Evolutionary conservation across 92 coral and sea anemone species (phyloP), one percentile per base, ranked within the genome.

Genomic region (Epizoanthus illoricatus): DNA sequence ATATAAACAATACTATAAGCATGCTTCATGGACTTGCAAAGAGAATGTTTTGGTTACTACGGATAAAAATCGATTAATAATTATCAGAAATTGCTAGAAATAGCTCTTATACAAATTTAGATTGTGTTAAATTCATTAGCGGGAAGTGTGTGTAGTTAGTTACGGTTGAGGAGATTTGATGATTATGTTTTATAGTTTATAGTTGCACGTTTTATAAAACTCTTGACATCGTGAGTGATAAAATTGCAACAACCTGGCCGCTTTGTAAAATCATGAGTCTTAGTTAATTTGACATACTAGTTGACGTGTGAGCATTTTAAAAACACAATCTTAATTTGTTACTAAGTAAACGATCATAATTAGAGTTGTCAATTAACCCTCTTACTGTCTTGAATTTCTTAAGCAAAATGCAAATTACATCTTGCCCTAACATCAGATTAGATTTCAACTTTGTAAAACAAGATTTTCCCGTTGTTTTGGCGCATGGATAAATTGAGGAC

Each of bases 391-490:
- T 57, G 66, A 57, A 74, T 74, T 76, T 76, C 81, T 42, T 42
- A 62, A 62, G 58, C 81, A 76, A 40, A 78, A 78, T 78, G 71
- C 82, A 78, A 78, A 78, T 63, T 16, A 40, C 7, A 43, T 74
- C 39, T 74, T 74, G 47, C 20, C 36, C 79, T 9, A 20, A 60
- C 7, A 39, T 56, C 20, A 78, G 82, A 78, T 78, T 78, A 21
- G 17, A 78, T 63, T 41, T 43, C 57, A 78, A 78, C 59, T 54
- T 52, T 60, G 59, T 5, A 74, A 74, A 74, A 23, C 70, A 17
- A 75, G 60, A 2, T 1, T 18, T 18, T 17, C 33, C 49, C 40
- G n/a, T 76, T 21, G 67, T 41, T 36, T 61, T 20, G 52, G 20
- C 63, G 52, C 21, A 55, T 61, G 81, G 11, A 18, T 5, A 76